Percentiles rank a stretch among this genome's conserved stretches.
Evolutionary conservation across 2,113 vertebrate species (phyloP).

Genomic region (Corynorhinus townsendii): DNA sequence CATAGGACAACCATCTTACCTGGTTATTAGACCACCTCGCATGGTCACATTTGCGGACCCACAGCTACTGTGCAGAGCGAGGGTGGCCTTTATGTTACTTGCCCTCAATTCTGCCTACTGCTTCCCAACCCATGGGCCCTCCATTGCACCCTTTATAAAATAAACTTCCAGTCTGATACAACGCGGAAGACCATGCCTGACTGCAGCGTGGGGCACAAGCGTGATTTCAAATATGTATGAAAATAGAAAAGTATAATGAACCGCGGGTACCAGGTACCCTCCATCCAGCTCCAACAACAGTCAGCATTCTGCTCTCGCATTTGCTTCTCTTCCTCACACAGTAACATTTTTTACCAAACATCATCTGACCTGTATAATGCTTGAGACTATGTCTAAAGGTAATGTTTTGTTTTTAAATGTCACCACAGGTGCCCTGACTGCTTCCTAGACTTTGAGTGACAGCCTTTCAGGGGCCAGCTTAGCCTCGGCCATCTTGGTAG

Average conservation of each 20-base stretch:
- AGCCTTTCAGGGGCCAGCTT: background rate
- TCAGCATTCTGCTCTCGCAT: background rate
- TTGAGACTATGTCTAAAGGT: background rate
- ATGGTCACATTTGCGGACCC: background rate
- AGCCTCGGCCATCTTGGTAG: background rate
- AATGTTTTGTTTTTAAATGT: background rate
- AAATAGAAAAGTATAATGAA: background rate
- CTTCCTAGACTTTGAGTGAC: background rate
- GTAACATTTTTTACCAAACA: background rate
- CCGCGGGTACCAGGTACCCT: fast-evolving
- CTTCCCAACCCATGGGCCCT: background rate
- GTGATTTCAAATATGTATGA: background rate
- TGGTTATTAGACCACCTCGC: no score
- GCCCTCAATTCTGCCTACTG: background rate
- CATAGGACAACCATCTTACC: background rate
- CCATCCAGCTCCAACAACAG: background rate
- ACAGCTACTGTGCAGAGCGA: background rate
- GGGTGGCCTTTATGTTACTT: background rate
- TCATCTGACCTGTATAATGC: background rate
- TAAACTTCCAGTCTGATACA: background rate
- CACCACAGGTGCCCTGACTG: background rate
- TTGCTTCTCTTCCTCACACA: background rate
- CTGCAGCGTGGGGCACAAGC: background rate
- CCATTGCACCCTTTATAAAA: background rate
- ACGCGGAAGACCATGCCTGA: background rate